phyloP scores from a whole-genome alignment of 2,797 vertebrate genomes.

The Sebastes jordani region DNA sequence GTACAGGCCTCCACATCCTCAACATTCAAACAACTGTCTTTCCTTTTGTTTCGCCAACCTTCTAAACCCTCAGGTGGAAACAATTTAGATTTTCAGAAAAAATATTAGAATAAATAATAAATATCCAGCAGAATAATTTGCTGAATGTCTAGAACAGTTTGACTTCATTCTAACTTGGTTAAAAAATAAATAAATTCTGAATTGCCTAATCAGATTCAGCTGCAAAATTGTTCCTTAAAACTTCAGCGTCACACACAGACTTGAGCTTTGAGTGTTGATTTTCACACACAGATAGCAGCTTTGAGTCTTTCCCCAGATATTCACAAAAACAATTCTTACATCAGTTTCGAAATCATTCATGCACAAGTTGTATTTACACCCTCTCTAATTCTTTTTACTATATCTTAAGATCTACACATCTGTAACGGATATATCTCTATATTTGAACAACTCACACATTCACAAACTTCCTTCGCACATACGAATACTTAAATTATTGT shows the following conservation, averaged over 20 bases:
- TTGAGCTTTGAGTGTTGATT: not conserved
- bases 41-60: not conserved
- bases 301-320: not conserved
- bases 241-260: not conserved
- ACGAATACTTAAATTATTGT: not conserved
- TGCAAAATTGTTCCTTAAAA: not conserved
- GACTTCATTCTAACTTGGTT: not conserved
- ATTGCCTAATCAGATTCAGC: not conserved
- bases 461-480: not conserved
- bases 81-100: not conserved
- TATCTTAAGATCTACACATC: not conserved
- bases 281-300: conserved; percentile 9
- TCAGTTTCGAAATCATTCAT: not conserved
- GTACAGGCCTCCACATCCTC: not conserved
- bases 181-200: not conserved
- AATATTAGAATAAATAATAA: not conserved
- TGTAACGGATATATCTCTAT: not conserved
- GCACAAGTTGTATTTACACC: not conserved
- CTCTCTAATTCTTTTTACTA: not conserved
- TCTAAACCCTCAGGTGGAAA: not conserved
- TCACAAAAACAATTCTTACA: not conserved
- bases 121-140: not conserved
- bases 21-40: not conserved
- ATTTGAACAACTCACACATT: not conserved
- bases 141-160: not conserved